Percentiles rank a stretch among this genome's conserved stretches.
phyloP scores from a whole-genome alignment of 2,888 invertebrate genomes.

The Cylloceria caligata region DNA sequence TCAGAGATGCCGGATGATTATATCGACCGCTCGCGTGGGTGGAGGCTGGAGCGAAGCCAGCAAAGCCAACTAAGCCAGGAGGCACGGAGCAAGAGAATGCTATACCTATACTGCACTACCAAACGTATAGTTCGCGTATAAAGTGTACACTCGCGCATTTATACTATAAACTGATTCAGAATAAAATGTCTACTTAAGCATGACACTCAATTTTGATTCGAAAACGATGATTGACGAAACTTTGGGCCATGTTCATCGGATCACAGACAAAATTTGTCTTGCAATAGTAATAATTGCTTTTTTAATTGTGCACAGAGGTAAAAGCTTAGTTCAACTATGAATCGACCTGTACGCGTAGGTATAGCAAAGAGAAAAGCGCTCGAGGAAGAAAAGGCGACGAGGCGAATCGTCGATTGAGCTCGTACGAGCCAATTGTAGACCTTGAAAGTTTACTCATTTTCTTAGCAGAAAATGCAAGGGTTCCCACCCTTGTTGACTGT shows the following conservation, averaged over 20 bases:
- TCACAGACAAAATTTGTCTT: background rate
- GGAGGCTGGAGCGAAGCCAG: constrained; percentile 81
- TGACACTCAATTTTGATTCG: background rate
- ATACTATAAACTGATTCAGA: constrained; percentile 36
- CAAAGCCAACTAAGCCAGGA: constrained; percentile 65
- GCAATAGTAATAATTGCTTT: background rate
- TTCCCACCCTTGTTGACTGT: background rate
- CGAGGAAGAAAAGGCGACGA: constrained; percentile 50
- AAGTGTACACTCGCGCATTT: constrained; percentile 30
- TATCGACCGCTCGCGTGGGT: constrained; percentile 81
- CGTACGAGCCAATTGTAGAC: constrained; percentile 56
- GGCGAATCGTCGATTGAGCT: constrained; percentile 48
- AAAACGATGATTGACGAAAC: background rate
- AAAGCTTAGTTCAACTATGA: constrained; percentile 7
- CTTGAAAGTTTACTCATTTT: constrained; percentile 48
- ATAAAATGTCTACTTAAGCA: background rate
- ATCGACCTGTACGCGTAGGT: constrained; percentile 42
- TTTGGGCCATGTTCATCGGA: background rate
- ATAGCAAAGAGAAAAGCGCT: constrained; percentile 41
- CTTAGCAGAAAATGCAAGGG: background rate
- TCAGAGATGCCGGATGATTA: constrained; percentile 79
- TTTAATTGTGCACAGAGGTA: background rate
- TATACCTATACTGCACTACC: constrained; percentile 18
- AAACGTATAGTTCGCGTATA: constrained; percentile 41
- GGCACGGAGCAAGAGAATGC: constrained; percentile 37